Conservation (phyloP, 2,113 vertebrate genomes). For the Etheostoma spectabile region DNA sequence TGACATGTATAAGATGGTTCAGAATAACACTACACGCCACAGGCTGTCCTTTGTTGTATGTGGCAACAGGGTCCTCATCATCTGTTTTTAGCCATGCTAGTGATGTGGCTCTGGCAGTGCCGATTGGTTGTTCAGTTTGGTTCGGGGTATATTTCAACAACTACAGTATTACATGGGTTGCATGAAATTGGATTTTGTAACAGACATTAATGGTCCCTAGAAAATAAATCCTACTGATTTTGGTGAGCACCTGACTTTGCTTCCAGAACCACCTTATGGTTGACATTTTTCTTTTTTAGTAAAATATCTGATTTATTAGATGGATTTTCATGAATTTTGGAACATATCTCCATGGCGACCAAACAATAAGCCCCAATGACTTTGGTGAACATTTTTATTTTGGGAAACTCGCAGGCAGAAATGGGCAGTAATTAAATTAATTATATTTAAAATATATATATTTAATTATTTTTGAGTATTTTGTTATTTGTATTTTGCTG, state of each 20-base stretch:
- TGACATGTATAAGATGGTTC: neutral
- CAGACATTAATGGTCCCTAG: neutral
- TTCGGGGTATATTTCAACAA: neutral
- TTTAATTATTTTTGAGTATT: no score
- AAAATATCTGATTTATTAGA: neutral
- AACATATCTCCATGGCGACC: neutral
- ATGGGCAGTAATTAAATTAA: no score
- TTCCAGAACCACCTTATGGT: neutral
- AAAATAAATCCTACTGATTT: neutral
- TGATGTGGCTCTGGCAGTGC: neutral
- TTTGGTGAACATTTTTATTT: neutral
- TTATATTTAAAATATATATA: no score
- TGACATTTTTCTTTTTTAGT: neutral
- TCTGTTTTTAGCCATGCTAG: neutral
- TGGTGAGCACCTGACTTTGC: neutral
- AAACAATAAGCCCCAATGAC: no score
- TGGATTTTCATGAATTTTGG: neutral
- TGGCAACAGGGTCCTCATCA: neutral
- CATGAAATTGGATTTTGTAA: neutral
- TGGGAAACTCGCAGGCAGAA: neutral
- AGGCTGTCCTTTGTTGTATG: slow-evolving; percentile 13
- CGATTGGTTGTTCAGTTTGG: neutral
- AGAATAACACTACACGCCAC: neutral
- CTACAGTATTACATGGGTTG: no score
- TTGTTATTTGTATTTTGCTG: no score